A percentile compares a stretch with the other conserved stretches of the same genome.
Evolutionary conservation across 2,797 vertebrate species (phyloP).

Genomic region (Squalus acanthias): DNA sequence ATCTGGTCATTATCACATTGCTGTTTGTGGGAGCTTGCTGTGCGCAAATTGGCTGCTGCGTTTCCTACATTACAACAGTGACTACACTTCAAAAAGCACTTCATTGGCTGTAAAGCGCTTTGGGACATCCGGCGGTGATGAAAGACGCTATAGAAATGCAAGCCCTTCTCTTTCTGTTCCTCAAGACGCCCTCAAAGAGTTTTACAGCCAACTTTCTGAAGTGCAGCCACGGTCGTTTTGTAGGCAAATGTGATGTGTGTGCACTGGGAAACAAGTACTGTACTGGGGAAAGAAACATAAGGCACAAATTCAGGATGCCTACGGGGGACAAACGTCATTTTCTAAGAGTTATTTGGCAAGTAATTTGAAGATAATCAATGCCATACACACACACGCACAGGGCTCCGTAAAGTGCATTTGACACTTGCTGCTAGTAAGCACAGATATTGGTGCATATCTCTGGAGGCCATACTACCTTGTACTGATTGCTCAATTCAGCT

Average conservation of each 20-base stretch:
- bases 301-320: not conserved
- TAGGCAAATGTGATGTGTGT: not conserved
- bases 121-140: too few relatives aligned
- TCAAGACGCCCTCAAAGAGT: not conserved
- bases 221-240: not conserved
- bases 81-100: too few relatives aligned
- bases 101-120: too few relatives aligned
- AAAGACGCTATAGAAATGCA: too few relatives aligned
- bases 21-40: too few relatives aligned
- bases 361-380: not conserved
- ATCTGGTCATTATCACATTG: too few relatives aligned
- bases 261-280: not conserved
- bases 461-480: not conserved
- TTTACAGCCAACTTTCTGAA: not conserved
- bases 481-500: slow-evolving; percentile 1
- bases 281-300: not conserved
- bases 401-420: not conserved
- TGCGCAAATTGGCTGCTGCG: too few relatives aligned
- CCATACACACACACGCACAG: not conserved
- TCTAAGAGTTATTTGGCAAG: not conserved
- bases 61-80: too few relatives aligned
- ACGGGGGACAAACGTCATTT: not conserved
- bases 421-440: not conserved
- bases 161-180: not conserved
- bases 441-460: not conserved